phyloP scores from a whole-genome alignment of 2,797 vertebrate genomes.

The Cryptoprocta ferox region DNA sequence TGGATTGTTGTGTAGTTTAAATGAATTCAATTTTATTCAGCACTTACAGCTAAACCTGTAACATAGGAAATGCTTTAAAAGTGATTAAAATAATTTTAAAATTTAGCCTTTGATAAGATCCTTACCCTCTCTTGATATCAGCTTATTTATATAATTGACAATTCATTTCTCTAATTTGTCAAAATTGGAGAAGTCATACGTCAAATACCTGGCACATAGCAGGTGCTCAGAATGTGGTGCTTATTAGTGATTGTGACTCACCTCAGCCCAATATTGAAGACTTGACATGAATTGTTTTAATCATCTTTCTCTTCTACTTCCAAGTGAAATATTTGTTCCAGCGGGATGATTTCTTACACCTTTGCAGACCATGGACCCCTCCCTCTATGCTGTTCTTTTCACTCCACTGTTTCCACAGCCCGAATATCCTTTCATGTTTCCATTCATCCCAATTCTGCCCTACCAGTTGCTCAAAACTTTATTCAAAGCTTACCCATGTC shows the following conservation, averaged over 20 bases:
- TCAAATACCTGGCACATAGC: too few relatives aligned
- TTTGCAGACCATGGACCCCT: accelerated
- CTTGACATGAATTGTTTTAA: background rate
- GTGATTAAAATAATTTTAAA: constrained; percentile 41
- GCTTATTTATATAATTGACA: background rate
- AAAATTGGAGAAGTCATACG: background rate
- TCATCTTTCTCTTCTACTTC: background rate
- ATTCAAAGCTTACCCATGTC: background rate
- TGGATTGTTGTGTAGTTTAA: background rate
- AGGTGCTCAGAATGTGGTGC: background rate
- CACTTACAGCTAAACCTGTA: background rate
- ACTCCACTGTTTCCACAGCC: background rate
- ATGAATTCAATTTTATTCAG: constrained; percentile 26
- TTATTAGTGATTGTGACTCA: background rate
- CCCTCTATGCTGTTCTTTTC: background rate
- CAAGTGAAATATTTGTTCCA: background rate
- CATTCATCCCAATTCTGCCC: background rate
- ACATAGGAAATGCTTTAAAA: background rate
- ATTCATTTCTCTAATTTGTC: background rate
- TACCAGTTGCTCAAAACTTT: background rate
- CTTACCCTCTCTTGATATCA: background rate
- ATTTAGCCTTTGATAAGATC: background rate
- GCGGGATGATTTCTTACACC: background rate
- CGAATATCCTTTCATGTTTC: background rate
- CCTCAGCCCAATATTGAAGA: background rate